Conservation (phyloP, 2,113 vertebrate genomes). For the Laticauda colubrina region DNA sequence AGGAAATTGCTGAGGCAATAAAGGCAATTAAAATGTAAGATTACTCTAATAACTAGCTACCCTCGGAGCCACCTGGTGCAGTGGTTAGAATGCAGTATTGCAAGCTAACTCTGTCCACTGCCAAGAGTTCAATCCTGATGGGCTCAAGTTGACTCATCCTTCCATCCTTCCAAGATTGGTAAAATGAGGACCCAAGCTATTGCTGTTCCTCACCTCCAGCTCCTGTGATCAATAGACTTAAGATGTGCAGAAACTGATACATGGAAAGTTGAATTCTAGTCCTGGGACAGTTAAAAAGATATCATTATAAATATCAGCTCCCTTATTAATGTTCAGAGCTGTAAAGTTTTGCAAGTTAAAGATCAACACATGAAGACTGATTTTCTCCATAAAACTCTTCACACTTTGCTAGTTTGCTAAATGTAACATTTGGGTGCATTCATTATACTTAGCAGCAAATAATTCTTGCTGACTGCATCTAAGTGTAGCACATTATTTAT, state of each 20-base stretch:
- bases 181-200: too few relatives aligned
- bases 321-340: not conserved
- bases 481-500: conserved; percentile 16
- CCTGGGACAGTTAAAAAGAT: conserved; percentile 1
- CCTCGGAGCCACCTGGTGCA: too few relatives aligned
- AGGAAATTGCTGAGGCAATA: not conserved
- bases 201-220: not conserved
- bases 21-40: not conserved
- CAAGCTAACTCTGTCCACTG: too few relatives aligned
- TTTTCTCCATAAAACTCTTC: conserved; percentile 7
- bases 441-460: conserved; percentile 30
- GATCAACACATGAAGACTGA: not conserved
- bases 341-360: conserved; percentile 6
- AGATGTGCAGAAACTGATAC: not conserved
- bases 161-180: too few relatives aligned
- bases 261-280: not conserved
- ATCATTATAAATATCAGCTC: not conserved
- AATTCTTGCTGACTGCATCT: not conserved
- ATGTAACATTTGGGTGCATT: not conserved
- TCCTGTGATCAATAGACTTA: not conserved
- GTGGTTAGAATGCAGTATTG: too few relatives aligned
- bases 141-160: too few relatives aligned
- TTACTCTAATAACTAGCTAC: not conserved
- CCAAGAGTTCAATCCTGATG: too few relatives aligned
- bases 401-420: conserved; percentile 17